Percentiles rank a stretch among this genome's conserved stretches.
Evolutionary conservation across 2,797 vertebrate species (phyloP).

Genomic region (Falco columbarius): DNA sequence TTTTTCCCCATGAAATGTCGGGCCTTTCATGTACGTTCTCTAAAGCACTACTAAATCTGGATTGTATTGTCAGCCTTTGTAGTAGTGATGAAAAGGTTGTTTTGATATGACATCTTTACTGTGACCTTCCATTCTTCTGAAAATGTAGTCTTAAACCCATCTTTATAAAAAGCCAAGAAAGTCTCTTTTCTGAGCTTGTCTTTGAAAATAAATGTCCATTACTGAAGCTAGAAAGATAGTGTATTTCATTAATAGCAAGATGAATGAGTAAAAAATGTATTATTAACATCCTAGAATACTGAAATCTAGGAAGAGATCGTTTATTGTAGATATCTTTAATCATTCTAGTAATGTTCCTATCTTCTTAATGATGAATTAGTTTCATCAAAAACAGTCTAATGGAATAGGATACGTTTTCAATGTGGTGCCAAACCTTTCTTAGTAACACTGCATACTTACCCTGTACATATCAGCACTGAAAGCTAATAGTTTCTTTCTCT

Average conservation of each 20-base stretch:
- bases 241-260: constrained; percentile 63
- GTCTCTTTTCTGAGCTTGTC: background rate
- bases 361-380: constrained; percentile 67
- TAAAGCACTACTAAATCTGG: constrained; percentile 1
- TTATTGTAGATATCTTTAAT: constrained; percentile 66
- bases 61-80: constrained; percentile 37
- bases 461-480: constrained; percentile 46
- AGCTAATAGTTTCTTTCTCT: background rate
- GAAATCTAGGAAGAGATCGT: constrained; percentile 43
- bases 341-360: constrained; percentile 31
- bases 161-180: constrained; percentile 23
- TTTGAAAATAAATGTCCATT: constrained; percentile 51
- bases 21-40: background rate
- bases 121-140: constrained; percentile 55
- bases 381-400: constrained; percentile 1
- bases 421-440: constrained; percentile 76
- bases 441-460: constrained; percentile 70
- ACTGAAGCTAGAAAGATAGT: constrained; percentile 22
- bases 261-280: constrained; percentile 65
- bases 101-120: constrained; percentile 35
- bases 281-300: constrained; percentile 56
- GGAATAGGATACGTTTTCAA: constrained; percentile 15
- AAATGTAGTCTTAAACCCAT: constrained; percentile 46
- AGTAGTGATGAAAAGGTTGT: constrained; percentile 29
- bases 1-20: background rate